phyloP scores from a whole-genome alignment of 1,140 invertebrate genomes.

The Sinonovacula constricta region DNA sequence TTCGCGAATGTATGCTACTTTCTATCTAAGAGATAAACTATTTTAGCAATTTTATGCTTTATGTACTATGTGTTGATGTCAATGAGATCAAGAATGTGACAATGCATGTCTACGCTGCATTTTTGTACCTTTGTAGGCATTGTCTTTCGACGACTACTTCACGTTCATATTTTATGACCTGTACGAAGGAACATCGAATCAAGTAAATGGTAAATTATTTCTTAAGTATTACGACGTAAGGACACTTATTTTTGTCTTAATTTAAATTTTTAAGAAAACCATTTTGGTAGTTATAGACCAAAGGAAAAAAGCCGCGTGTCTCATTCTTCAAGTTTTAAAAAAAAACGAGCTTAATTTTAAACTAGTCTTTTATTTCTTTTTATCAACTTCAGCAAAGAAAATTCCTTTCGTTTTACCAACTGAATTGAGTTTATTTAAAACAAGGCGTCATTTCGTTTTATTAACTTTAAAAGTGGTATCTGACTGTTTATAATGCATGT shows the following conservation, averaged over 20 bases:
- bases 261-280: background rate
- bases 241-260: background rate
- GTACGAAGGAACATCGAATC: constrained; percentile 25
- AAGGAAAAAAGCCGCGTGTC: background rate
- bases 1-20: too few species aligned
- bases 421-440: too few species aligned
- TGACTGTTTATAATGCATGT: too few species aligned
- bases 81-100: too few species aligned
- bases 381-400: background rate
- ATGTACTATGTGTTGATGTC: too few species aligned
- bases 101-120: too few species aligned
- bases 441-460: too few species aligned
- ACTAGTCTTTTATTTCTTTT: background rate
- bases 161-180: background rate
- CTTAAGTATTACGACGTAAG: too few species aligned
- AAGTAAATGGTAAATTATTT: constrained; percentile 43
- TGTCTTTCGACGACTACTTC: background rate
- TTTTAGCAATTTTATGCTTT: too few species aligned
- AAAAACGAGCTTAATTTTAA: background rate
- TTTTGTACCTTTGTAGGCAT: constrained; percentile 25
- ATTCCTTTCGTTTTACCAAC: too few species aligned
- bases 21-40: too few species aligned
- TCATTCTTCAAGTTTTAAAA: background rate
- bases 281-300: background rate
- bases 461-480: too few species aligned